Conservation (phyloP, 2,113 vertebrate genomes). For the Nicator chloris region DNA sequence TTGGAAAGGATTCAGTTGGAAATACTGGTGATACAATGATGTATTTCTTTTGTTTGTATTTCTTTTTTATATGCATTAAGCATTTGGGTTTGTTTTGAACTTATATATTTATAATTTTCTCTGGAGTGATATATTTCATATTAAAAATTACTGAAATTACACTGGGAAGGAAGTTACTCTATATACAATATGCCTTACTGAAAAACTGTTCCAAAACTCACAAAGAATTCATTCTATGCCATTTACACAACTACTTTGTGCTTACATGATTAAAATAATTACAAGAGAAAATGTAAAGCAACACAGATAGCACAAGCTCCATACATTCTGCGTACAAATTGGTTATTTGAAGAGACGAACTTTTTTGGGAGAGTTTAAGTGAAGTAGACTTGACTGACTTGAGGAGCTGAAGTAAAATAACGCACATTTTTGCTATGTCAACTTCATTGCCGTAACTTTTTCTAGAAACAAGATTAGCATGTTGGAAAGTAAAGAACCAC, state of each 20-base stretch:
- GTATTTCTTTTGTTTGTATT: slow-evolving; percentile 53
- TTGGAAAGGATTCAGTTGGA: slow-evolving; percentile 71
- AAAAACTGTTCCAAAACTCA: background rate
- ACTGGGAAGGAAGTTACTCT: background rate
- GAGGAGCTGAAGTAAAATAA: background rate
- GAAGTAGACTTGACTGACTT: background rate
- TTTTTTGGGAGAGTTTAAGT: background rate
- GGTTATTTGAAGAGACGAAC: background rate
- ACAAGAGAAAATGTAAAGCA: background rate
- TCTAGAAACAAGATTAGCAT: background rate
- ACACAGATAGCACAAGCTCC: background rate
- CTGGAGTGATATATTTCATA: slow-evolving; percentile 26
- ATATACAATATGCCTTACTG: background rate
- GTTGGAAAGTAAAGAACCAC: background rate
- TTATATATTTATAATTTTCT: slow-evolving; percentile 58
- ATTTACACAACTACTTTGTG: background rate
- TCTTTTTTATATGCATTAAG: slow-evolving; percentile 26
- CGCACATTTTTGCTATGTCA: background rate
- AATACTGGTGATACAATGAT: slow-evolving; percentile 50
- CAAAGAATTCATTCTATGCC: background rate
- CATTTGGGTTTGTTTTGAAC: slow-evolving; percentile 50
- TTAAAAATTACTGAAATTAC: slow-evolving; percentile 44
- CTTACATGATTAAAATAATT: background rate
- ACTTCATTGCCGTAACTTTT: background rate
- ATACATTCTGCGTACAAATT: background rate